phyloP scores from a whole-genome alignment of 2,888 invertebrate genomes.

The Doris montereyensis region DNA sequence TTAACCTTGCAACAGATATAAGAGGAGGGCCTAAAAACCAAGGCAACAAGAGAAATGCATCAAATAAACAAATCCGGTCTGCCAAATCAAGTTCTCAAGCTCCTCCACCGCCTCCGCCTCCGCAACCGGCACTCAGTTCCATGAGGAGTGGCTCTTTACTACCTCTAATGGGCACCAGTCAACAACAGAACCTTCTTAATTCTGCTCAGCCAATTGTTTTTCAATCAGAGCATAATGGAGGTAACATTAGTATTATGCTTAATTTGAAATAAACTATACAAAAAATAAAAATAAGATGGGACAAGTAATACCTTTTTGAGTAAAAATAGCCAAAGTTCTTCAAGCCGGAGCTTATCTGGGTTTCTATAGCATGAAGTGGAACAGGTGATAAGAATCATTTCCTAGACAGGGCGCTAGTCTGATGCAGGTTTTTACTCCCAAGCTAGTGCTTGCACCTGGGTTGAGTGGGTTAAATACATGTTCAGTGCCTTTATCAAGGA shows the following conservation, averaged over 20 bases:
- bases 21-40: slow-evolving; percentile 41
- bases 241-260: slow-evolving; percentile 30
- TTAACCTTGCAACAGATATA: slow-evolving; percentile 18
- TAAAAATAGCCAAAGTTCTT: too few relatives aligned
- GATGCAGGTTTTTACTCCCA: too few relatives aligned
- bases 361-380: too few relatives aligned
- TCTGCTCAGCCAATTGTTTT: slow-evolving; percentile 41
- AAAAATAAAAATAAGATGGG: too few relatives aligned
- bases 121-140: slow-evolving; percentile 30
- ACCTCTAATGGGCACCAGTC: slow-evolving; percentile 12
- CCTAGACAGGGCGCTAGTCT: too few relatives aligned
- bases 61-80: slow-evolving; percentile 34
- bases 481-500: too few relatives aligned
- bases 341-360: too few relatives aligned
- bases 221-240: slow-evolving; percentile 46
- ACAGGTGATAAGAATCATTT: too few relatives aligned
- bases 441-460: too few relatives aligned
- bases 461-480: too few relatives aligned
- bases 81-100: slow-evolving; percentile 29
- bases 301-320: too few relatives aligned
- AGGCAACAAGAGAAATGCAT: slow-evolving; percentile 44
- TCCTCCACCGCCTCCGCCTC: slow-evolving; percentile 48
- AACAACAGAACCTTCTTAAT: slow-evolving; percentile 41
- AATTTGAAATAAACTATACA: too few relatives aligned
- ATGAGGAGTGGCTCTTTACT: slow-evolving; percentile 25